Conservation (phyloP, 2,888 invertebrate species). For the Mythimna loreyi region DNA sequence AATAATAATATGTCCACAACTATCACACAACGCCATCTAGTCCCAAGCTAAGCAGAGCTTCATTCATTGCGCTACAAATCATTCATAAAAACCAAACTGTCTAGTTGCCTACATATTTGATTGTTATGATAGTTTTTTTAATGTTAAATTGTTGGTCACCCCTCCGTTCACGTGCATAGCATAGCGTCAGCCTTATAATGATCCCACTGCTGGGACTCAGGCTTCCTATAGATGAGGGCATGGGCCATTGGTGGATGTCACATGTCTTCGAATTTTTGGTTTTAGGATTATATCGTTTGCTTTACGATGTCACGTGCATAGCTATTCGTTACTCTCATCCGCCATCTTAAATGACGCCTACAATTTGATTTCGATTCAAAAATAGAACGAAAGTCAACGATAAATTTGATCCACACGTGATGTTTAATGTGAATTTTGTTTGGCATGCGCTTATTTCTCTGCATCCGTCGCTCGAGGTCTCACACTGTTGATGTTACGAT, state of each 20-base stretch:
- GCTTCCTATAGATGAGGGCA: too few relatives aligned
- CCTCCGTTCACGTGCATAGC: too few relatives aligned
- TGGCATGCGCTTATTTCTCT: constrained; percentile 14
- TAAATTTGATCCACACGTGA: constrained; percentile 14
- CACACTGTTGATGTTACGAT: constrained; percentile 34
- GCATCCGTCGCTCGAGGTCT: constrained; percentile 28
- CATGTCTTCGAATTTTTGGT: too few relatives aligned
- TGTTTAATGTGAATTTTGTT: constrained; percentile 9
- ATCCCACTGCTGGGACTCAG: too few relatives aligned
- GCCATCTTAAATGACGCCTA: neutral
- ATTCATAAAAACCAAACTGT: neutral
- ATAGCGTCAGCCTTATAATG: too few relatives aligned
- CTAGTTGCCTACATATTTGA: neutral
- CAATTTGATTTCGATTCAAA: neutral
- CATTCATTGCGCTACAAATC: neutral
- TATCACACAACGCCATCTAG: too few relatives aligned
- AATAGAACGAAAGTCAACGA: neutral
- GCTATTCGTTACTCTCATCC: neutral
- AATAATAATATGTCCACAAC: too few relatives aligned
- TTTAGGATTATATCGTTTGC: too few relatives aligned
- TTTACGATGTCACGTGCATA: too few relatives aligned
- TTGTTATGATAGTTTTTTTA: neutral
- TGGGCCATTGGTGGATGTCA: too few relatives aligned
- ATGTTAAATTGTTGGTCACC: too few relatives aligned
- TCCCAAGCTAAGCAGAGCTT: too few relatives aligned